Evolutionary conservation across 2,888 invertebrate genomes (phyloP), one percentile per base, ranked within the genome.

Genomic region (Aelia acuminata): DNA sequence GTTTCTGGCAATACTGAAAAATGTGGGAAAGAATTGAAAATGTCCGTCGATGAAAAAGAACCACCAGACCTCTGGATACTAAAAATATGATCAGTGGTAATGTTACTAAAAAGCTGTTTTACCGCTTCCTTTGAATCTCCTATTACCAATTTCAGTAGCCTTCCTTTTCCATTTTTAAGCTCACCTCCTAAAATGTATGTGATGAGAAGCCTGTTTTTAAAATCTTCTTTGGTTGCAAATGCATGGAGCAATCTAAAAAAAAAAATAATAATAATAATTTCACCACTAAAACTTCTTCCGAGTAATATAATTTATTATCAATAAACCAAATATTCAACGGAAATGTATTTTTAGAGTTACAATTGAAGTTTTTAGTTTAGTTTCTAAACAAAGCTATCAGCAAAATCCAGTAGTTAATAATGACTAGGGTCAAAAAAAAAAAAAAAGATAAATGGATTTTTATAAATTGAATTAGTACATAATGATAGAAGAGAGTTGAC

Each of bases 51-150:
- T 10, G 84, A 87, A n/a, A 89, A 43, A n/a, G 43, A 35, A 53
- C 48, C 20, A 18, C 86, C 63, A 47, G 63, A 84, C 90, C 92
- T 93, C 89, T 93, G 93, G 26, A 93, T 88, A 85, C 93, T 93
- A 89, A 93, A 93, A 49, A 93, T 89, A 90, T 93, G 93, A 88
- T 93, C 91, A 0, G 92, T 92, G 43, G 92, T 90, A 20, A 93
- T 90, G 87, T 91, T 91, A 1, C 89, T 89, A 87, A 92, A 93
- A 80, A 92, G 92, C 22, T 91, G 70, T 89, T 92, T 92, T 0
- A 91, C 91, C 13, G 88, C 48, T 4, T 89, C 89, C 48, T 93
- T 88, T 85, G 92, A 91, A n/a, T 90, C 90, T 15, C 91, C 92
- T 85, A 91, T 91, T 3, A 93, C 92, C n/a, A 93, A 91, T 90